Percentiles rank a stretch among this genome's conserved stretches.
Conservation (phyloP, 2,797 vertebrate species). For the Dermochelys coriacea region DNA sequence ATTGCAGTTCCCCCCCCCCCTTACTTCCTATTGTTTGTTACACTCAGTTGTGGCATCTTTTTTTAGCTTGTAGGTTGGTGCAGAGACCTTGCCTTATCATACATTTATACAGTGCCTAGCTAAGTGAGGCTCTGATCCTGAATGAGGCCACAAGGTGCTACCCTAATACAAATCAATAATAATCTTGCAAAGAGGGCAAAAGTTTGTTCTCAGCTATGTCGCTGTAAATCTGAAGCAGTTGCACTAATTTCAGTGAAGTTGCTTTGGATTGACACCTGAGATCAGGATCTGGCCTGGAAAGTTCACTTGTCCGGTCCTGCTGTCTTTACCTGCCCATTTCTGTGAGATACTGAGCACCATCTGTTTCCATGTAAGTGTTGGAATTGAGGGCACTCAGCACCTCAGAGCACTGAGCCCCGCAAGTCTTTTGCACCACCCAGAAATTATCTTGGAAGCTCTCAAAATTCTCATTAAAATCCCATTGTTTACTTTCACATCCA, state of each 20-base stretch:
- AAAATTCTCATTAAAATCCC: conserved; percentile 62
- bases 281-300: neutral
- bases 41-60: neutral
- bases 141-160: neutral
- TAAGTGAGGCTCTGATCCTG: neutral
- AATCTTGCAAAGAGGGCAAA: neutral
- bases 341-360: neutral
- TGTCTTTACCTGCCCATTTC: neutral
- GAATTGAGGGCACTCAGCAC: neutral
- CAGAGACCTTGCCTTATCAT: neutral
- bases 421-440: conserved; percentile 40
- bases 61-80: neutral
- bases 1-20: conserved; percentile 16
- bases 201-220: neutral
- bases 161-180: neutral
- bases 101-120: neutral
- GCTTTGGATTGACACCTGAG: neutral
- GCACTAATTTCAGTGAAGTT: neutral
- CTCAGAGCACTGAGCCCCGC: neutral
- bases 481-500: conserved; percentile 52
- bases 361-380: conserved; percentile 19
- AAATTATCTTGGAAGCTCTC: conserved; percentile 39
- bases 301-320: neutral
- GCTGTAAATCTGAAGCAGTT: neutral
- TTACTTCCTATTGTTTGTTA: conserved; percentile 42